Evolutionary conservation across 2,113 vertebrate species (phyloP).

Genomic region (Anarrhichthys ocellatus): DNA sequence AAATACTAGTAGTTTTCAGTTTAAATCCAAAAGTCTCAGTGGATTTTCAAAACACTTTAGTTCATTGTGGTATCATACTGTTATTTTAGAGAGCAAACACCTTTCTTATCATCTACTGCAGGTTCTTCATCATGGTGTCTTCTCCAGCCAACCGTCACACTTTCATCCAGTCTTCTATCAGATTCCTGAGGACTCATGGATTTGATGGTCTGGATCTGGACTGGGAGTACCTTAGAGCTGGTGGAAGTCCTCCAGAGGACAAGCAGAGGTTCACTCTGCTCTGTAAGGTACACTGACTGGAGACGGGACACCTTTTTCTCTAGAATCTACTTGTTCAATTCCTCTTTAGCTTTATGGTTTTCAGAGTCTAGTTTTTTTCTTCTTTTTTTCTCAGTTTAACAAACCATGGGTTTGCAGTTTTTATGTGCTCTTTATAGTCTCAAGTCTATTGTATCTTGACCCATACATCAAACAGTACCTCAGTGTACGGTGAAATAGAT

Average conservation of each 20-base stretch:
- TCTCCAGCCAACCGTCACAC: conserved; percentile 74
- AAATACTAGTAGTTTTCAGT: too few species aligned
- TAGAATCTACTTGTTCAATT: neutral
- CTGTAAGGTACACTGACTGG: conserved; percentile 76
- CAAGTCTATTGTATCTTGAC: too few species aligned
- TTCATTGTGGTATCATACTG: too few species aligned
- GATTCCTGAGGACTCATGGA: conserved; percentile 80
- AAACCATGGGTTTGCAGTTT: too few species aligned
- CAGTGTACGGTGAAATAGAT: too few species aligned
- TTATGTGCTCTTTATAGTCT: too few species aligned
- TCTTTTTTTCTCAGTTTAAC: neutral
- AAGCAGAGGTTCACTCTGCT: conserved; percentile 84
- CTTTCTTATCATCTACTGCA: conserved; percentile 35
- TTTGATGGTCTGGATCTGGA: conserved; percentile 89
- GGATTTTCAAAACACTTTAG: too few species aligned
- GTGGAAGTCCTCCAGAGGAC: conserved; percentile 84
- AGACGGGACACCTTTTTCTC: neutral
- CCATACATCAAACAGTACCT: too few species aligned
- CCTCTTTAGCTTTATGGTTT: neutral
- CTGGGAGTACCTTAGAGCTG: conserved; percentile 84
- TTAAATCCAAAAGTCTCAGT: too few species aligned
- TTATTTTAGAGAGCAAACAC: neutral
- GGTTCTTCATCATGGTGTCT: conserved; percentile 84
- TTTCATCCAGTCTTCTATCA: conserved; percentile 85
- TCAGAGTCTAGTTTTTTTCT: neutral